These are phyloP conservation scores for Eriosoma lanigerum DNA, from an alignment of 1,140 invertebrate species.

Conservation along the genomic window DNA sequence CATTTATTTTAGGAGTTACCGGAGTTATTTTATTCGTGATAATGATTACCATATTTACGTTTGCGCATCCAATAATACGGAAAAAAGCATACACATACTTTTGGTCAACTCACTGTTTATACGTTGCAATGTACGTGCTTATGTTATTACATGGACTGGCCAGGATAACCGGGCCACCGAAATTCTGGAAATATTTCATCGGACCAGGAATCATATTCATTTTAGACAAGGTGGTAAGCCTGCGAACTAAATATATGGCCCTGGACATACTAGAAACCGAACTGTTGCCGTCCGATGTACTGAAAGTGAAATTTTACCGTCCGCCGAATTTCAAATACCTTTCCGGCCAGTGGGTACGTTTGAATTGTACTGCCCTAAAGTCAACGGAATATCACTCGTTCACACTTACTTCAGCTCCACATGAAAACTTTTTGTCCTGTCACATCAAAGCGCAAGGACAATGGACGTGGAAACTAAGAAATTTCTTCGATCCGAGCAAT, in stretches of 20 bases:
- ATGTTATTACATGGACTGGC: slow-evolving; percentile 93
- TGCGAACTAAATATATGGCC: slow-evolving; percentile 90
- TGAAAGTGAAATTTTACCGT: slow-evolving; percentile 89
- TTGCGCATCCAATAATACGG: slow-evolving; percentile 91
- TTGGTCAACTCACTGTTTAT: slow-evolving; percentile 95
- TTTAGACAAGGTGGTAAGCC: slow-evolving; percentile 89
- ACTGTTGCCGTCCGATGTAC: slow-evolving; percentile 91
- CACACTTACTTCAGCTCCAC: slow-evolving; percentile 95
- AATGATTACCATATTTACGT: slow-evolving; percentile 95
- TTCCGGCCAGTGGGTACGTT: slow-evolving; percentile 83
- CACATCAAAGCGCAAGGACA: slow-evolving; percentile 98
- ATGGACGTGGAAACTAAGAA: slow-evolving; percentile 98
- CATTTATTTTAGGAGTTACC: slow-evolving; percentile 72
- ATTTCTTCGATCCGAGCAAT: slow-evolving; percentile 94
- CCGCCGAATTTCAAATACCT: slow-evolving; percentile 96
- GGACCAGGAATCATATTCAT: slow-evolving; percentile 88
- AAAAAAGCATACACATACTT: slow-evolving; percentile 96
- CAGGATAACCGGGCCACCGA: slow-evolving; percentile 83
- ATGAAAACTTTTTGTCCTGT: slow-evolving; percentile 95
- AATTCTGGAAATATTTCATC: slow-evolving; percentile 96
- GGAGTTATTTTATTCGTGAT: slow-evolving; percentile 92
- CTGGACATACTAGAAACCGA: slow-evolving; percentile 94
- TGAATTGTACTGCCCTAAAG: slow-evolving; percentile 89
- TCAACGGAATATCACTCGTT: slow-evolving; percentile 97
- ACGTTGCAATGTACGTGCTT: slow-evolving; percentile 86